phyloP scores from a whole-genome alignment of 2,797 vertebrate genomes.

The Galagoides demidoff region DNA sequence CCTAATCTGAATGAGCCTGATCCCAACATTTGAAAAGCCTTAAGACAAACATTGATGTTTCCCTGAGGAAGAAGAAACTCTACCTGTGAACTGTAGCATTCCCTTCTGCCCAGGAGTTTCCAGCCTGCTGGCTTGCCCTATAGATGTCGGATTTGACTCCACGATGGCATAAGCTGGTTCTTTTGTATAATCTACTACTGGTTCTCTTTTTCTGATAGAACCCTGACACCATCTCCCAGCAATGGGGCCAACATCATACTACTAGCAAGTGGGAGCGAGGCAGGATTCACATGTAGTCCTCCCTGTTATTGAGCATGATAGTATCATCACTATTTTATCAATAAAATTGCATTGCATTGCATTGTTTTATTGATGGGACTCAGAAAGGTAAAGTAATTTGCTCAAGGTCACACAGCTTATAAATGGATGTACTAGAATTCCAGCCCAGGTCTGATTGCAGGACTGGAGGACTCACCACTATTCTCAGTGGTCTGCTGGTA shows the following conservation, averaged over 20 bases:
- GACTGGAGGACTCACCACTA: fast-evolving
- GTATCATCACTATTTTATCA: background rate
- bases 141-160: background rate
- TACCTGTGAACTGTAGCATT: background rate
- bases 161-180: too few species aligned
- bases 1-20: background rate
- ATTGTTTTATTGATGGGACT: background rate
- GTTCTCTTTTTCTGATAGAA: background rate
- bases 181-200: background rate
- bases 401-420: background rate
- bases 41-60: background rate
- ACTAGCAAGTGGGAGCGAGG: background rate
- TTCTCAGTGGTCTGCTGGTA: background rate
- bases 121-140: background rate
- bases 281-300: background rate
- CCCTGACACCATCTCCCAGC: background rate
- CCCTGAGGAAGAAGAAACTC: background rate
- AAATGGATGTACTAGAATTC: background rate
- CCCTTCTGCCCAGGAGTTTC: background rate
- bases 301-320: background rate
- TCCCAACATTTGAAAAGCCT: background rate
- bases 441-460: background rate
- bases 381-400: background rate
- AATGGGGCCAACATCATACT: background rate
- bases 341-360: background rate